phyloP scores from a whole-genome alignment of 2,113 vertebrate genomes.

The Daboia siamensis region DNA sequence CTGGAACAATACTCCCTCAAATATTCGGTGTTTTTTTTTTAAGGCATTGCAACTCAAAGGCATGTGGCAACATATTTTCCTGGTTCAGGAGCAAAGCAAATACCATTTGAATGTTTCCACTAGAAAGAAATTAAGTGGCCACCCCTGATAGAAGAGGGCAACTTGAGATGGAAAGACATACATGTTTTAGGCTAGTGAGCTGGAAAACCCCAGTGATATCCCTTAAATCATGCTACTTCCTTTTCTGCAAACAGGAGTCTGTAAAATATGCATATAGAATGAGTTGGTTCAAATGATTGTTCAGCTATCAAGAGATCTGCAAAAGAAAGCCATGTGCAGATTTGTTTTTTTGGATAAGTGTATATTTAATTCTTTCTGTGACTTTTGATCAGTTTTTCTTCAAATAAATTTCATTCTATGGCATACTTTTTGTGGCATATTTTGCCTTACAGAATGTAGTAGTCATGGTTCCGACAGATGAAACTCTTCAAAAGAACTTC shows the following conservation, averaged over 20 bases:
- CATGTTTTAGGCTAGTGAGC: background rate
- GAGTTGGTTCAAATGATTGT: background rate
- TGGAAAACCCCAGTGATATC: background rate
- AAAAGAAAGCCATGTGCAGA: background rate
- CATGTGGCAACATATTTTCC: background rate
- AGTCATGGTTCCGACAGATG: background rate
- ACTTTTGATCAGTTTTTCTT: background rate
- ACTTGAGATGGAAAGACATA: background rate
- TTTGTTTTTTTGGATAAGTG: background rate
- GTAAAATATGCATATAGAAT: background rate
- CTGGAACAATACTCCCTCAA: background rate
- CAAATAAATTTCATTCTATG: background rate
- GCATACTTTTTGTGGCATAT: background rate
- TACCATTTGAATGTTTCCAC: background rate
- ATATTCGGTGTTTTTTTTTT: background rate
- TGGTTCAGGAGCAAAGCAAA: background rate
- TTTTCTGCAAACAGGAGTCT: background rate
- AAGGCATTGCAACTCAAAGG: background rate
- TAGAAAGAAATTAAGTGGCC: background rate
- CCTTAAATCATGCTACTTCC: background rate
- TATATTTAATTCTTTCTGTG: background rate
- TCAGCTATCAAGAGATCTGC: background rate
- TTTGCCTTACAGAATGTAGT: background rate
- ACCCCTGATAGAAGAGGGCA: background rate
- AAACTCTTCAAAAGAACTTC: too few relatives aligned